Evolutionary conservation across 2,888 invertebrate genomes (phyloP).

Genomic region (Nematopogon swammerdamellus): DNA sequence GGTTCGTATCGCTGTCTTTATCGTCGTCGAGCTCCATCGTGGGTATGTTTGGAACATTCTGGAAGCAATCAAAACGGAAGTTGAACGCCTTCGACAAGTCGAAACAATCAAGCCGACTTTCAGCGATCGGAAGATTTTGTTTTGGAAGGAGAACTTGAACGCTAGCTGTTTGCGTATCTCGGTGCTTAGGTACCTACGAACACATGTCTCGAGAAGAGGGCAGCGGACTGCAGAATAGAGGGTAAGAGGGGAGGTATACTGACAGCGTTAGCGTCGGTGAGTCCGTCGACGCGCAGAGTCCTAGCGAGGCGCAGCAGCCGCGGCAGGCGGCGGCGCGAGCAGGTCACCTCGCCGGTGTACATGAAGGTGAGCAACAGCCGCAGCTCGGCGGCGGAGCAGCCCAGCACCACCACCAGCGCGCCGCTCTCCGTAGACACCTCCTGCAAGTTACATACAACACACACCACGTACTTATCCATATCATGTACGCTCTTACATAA

Average conservation of each 20-base stretch:
- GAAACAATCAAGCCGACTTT: no score
- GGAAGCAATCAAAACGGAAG: no score
- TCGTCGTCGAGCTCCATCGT: not conserved
- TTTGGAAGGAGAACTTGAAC: no score
- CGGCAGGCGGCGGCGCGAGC: conserved; percentile 75
- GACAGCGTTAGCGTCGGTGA: conserved; percentile 70
- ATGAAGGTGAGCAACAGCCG: conserved; percentile 79
- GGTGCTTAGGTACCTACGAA: no score
- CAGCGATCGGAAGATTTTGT: no score
- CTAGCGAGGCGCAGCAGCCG: conserved; percentile 75
- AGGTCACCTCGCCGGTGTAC: conserved; percentile 86
- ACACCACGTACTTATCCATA: no score
- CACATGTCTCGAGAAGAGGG: no score
- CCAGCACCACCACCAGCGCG: conserved; percentile 69
- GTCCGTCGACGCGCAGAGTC: conserved; percentile 76
- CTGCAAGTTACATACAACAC: conserved; percentile 31
- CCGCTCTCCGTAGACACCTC: conserved; percentile 67
- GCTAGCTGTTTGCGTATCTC: no score
- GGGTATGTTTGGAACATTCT: not conserved
- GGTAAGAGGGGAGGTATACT: no score
- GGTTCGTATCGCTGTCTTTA: not conserved
- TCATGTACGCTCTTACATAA: no score
- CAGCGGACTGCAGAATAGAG: no score
- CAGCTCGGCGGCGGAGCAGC: conserved; percentile 67
- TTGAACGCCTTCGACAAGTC: no score